These are phyloP conservation scores for Atherix ibis DNA, from an alignment of 2,888 invertebrate genomes.

Conservation along the genomic window DNA sequence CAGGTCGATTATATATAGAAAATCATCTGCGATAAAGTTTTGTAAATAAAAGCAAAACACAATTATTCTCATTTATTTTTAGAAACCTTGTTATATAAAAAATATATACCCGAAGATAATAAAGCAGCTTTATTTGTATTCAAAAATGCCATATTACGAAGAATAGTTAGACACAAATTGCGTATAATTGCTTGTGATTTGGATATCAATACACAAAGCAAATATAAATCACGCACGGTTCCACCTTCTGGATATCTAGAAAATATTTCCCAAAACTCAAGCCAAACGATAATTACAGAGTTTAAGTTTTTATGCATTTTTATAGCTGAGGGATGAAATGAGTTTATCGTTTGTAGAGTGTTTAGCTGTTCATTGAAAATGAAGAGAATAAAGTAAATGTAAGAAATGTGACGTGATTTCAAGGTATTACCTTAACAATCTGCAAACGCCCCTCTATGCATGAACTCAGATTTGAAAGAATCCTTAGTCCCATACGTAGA, in stretches of 20 bases:
- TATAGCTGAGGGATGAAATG: slow-evolving; percentile 20
- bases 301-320: slow-evolving; percentile 18
- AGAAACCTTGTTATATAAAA: not conserved
- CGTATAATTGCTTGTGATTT: slow-evolving; percentile 15
- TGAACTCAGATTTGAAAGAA: slow-evolving; percentile 25
- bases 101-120: slow-evolving; percentile 15
- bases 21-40: too few relatives aligned
- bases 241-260: slow-evolving; percentile 25
- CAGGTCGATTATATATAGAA: slow-evolving; percentile 7
- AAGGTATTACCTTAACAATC: slow-evolving; percentile 17
- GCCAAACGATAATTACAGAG: slow-evolving; percentile 20
- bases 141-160: slow-evolving; percentile 29
- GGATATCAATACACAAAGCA: slow-evolving; percentile 18
- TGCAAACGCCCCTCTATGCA: slow-evolving; percentile 26
- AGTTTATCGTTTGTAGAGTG: slow-evolving; percentile 23
- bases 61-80: not conserved
- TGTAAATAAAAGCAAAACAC: not conserved
- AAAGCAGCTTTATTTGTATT: slow-evolving; percentile 21
- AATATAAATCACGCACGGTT: slow-evolving; percentile 18
- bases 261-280: slow-evolving; percentile 27
- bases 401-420: not conserved
- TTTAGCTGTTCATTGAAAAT: slow-evolving; percentile 14
- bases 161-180: slow-evolving; percentile 19
- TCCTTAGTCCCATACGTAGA: slow-evolving; percentile 19
- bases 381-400: not conserved